These are phyloP conservation scores for Nowickia ferox DNA, from an alignment of 2,888 invertebrate genomes.

Conservation along the genomic window DNA sequence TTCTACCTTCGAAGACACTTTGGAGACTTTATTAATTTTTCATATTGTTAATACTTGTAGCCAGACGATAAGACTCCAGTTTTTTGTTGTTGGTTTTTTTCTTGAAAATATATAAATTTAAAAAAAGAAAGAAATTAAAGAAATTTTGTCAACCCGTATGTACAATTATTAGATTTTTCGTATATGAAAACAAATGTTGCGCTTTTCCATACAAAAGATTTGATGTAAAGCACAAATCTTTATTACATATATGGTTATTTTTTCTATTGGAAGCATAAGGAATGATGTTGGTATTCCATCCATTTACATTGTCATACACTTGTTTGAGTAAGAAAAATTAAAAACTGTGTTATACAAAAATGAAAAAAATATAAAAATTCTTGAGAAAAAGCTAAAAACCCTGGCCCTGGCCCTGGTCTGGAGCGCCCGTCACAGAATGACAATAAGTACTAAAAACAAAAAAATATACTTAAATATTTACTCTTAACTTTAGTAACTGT, in stretches of 20 bases:
- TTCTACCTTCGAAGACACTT: constrained; percentile 53
- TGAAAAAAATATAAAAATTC: too few relatives aligned
- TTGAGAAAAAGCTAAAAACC: too few relatives aligned
- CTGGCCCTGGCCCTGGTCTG: too few relatives aligned
- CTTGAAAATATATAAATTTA: constrained; percentile 3
- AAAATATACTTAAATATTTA: too few relatives aligned
- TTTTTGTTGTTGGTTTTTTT: constrained; percentile 27
- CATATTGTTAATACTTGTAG: constrained; percentile 19
- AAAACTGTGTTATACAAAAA: too few relatives aligned
- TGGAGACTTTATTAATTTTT: constrained; percentile 61
- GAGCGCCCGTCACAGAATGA: too few relatives aligned
- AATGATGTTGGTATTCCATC: neutral
- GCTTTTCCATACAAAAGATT: neutral
- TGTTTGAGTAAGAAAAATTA: too few relatives aligned
- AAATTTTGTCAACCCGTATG: too few relatives aligned
- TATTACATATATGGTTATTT: neutral
- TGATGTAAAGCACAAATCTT: neutral
- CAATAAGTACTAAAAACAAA: too few relatives aligned
- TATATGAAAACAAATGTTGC: neutral
- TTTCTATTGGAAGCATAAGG: neutral
- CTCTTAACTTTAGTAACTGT: too few relatives aligned
- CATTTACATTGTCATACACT: neutral
- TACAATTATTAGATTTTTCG: neutral
- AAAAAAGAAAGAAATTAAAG: neutral
- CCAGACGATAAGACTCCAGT: constrained; percentile 63